Conservation (phyloP, 2,113 vertebrate species). For the Atractosteus spatula region DNA sequence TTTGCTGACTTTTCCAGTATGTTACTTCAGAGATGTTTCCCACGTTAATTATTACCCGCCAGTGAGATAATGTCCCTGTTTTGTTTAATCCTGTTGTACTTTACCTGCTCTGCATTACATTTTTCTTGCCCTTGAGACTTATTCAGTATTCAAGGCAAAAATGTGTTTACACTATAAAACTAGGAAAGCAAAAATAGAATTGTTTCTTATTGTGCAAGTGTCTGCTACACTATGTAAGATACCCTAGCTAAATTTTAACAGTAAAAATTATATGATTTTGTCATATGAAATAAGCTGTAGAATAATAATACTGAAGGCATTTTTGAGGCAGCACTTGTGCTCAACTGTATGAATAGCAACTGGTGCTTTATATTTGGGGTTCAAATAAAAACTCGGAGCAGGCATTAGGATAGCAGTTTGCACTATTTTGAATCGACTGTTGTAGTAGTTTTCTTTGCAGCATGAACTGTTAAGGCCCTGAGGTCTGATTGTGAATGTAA, state of each 20-base stretch:
- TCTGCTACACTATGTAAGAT: too few species aligned
- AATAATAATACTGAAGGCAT: too few species aligned
- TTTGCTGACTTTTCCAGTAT: slow-evolving; percentile 29
- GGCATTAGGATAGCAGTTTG: slow-evolving; percentile 10
- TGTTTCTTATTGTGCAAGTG: too few species aligned
- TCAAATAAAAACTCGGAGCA: too few species aligned
- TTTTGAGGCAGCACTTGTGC: too few species aligned
- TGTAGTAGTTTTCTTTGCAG: slow-evolving; percentile 30
- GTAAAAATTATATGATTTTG: too few species aligned
- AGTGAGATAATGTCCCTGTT: slow-evolving; percentile 39
- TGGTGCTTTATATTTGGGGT: too few species aligned
- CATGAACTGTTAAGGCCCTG: slow-evolving; percentile 49
- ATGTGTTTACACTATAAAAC: background rate
- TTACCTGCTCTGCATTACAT: slow-evolving; percentile 27
- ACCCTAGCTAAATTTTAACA: too few species aligned
- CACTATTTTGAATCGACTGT: slow-evolving; percentile 40
- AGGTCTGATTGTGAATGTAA: slow-evolving; percentile 47
- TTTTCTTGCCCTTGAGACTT: background rate
- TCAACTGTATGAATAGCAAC: too few species aligned
- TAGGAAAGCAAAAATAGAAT: background rate
- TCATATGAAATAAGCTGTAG: too few species aligned
- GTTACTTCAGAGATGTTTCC: slow-evolving; percentile 40
- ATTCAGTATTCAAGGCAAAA: slow-evolving; percentile 14
- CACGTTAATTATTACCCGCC: slow-evolving; percentile 38
- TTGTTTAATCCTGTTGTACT: slow-evolving; percentile 28